Base-by-base conservation (phyloP, 2,888 invertebrate species). In the Pyrochroa serraticornis region DNA sequence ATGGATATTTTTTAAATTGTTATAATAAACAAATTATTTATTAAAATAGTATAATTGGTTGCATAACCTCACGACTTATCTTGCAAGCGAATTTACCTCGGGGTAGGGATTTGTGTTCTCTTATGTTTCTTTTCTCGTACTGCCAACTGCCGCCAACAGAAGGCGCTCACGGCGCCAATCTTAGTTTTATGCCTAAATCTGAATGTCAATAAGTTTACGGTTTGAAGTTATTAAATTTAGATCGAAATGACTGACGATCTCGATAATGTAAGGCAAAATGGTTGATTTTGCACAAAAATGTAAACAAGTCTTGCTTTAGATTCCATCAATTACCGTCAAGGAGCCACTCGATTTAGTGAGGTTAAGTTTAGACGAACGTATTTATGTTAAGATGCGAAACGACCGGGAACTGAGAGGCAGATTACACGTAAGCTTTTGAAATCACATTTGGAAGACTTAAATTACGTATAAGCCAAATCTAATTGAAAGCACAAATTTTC, bases 361-460 rank as follows among this genome's bases (percentile, higher is more conserved):
- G 59, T 85, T 99, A 7, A 97, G 97, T 82, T 85, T 99, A 68
- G 99, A 99, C 81, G 99, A 99, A 79, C 87, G 95, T 72, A 97
- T 99, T 74, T 97, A 97, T 73, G 97, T 99, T 0, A 99, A 99
- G 83, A 97, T 99, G 97, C 87, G 98, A 50, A 97, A 97, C 78
- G 98, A 99, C 76, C 84, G 99, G 54, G 99, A 99, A 82, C 83
- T 99, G n/a, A 83, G 93, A 57, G 98, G 98, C 5, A 86, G 95
- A 73, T 82, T 99, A 50, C 97, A 98, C 81, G 96, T 96, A 85
- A 85, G 87, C 79, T 63, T 2, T 8, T 39, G n/a, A 35, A 35
- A 9, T 9, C 6, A 9, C 33, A 33, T 33, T 33, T 35, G n/a
- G 35, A 35, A 35, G 12, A n/a, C n/a, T n/a, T n/a, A n/a, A n/a